phyloP scores from a whole-genome alignment of 2,888 invertebrate genomes.

The Orthonychiurus folsomi region DNA sequence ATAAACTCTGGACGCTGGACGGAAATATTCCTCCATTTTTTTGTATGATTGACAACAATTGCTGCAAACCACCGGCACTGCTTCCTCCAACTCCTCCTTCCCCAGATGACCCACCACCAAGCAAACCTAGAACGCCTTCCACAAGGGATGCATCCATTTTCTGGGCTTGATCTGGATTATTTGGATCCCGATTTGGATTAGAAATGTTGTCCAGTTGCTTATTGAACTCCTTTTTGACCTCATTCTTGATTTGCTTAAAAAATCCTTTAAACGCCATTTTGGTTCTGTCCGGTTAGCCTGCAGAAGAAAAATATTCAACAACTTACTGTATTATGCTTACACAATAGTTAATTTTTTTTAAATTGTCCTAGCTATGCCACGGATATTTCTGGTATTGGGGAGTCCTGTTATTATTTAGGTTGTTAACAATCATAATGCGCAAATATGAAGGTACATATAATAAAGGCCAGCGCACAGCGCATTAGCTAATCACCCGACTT shows the following conservation, averaged over 20 bases:
- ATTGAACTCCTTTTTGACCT: constrained; percentile 26
- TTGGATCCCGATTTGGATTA: constrained; percentile 9
- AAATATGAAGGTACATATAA: too few species aligned
- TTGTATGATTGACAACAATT: constrained; percentile 28
- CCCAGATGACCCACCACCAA: constrained; percentile 21
- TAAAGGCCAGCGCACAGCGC: too few species aligned
- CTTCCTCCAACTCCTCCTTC: constrained; percentile 5
- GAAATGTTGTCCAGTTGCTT: constrained; percentile 24
- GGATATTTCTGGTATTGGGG: too few species aligned
- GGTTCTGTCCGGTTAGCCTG: too few species aligned
- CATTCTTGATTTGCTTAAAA: constrained; percentile 32
- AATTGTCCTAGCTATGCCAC: too few species aligned
- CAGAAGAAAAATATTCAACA: not conserved
- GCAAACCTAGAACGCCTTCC: constrained; percentile 28
- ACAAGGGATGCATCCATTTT: constrained; percentile 25
- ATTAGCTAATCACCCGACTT: too few species aligned
- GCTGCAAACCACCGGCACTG: constrained; percentile 10
- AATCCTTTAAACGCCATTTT: constrained; percentile 36
- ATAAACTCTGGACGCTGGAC: constrained; percentile 15
- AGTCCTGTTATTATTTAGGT: too few species aligned
- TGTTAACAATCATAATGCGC: too few species aligned
- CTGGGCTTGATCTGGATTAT: constrained; percentile 11
- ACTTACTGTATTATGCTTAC: too few species aligned
- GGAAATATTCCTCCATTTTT: constrained; percentile 28
- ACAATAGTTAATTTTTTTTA: too few species aligned